phyloP scores from a whole-genome alignment of 2,113 vertebrate genomes.

The Lepisosteus osseus region DNA sequence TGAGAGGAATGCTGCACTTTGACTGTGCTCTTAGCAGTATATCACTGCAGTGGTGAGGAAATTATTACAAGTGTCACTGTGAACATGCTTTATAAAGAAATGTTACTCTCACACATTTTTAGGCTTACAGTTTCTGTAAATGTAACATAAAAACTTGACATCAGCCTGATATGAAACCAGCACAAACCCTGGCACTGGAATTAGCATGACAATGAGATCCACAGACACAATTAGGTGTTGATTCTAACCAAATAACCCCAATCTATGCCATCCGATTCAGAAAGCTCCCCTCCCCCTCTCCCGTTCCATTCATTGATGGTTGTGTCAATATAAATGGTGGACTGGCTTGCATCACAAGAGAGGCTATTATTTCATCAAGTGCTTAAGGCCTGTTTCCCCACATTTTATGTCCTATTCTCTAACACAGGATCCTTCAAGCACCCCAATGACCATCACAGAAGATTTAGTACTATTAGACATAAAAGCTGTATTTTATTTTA shows the following conservation, averaged over 20 bases:
- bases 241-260: slow-evolving; percentile 2
- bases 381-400: not conserved
- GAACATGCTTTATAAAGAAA: no score
- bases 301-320: not conserved
- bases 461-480: no score
- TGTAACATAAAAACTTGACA: no score
- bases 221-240: slow-evolving; percentile 13
- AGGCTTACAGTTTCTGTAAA: no score
- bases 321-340: slow-evolving; percentile 6
- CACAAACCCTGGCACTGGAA: not conserved
- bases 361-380: not conserved
- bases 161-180: not conserved
- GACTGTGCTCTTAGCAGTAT: no score
- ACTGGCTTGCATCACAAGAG: not conserved
- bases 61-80: no score
- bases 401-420: not conserved
- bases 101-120: no score
- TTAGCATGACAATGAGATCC: slow-evolving; percentile 18
- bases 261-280: slow-evolving; percentile 10
- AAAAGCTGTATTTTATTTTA: no score
- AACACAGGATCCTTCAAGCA: no score
- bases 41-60: no score
- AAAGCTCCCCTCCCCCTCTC: not conserved
- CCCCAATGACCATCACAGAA: no score
- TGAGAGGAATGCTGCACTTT: no score